Evolutionary conservation across 2,113 vertebrate species (phyloP), one percentile per base, ranked within the genome.

Genomic region (Dipodomys stephensi): DNA sequence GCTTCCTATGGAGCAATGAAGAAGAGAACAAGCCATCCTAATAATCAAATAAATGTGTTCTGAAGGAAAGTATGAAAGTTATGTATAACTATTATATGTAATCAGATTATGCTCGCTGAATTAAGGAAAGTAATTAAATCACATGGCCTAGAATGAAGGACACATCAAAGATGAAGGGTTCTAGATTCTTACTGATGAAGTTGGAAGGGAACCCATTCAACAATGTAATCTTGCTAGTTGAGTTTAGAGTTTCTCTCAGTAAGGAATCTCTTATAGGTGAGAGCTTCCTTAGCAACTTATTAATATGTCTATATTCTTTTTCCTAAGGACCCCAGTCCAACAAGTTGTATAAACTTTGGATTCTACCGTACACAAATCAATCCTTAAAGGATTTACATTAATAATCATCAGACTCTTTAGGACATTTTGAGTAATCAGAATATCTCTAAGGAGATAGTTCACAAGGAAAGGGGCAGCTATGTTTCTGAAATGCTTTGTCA

Each of bases 401-500:
- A 30, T 57, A 82, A 74, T 68, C 23, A 18, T 53, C 88, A 78
- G 85, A 72, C 10, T 78, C n/a, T 73, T 76, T 81, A 35, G 76
- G 35, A 7, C 19, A 60, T 91, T 80, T 77, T 84, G n/a, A 53
- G 73, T 83, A 83, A 89, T 60, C 15, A 71, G 10, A 68, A 69
- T 92, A 86, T 94, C 19, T 35, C 15, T 27, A 80, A 88, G 67
- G 83, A 90, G 78, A 79, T 32, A 68, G 69, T 69, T 91, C 35
- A 62, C 6, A 80, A 93, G 12, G 18, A 85, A 80, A 20, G 35
- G 16, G 3, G 71, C 16, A 87, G n/a, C n/a, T 92, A 85, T 86
- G 22, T 80, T 88, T 88, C 76, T 71, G 86, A 86, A 88, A 32
- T n/a, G 83, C n/a, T 62, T 72, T 71, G 49, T 89, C 20, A 92